phyloP scores from a whole-genome alignment of 2,888 invertebrate species.

The Aelia acuminata region DNA sequence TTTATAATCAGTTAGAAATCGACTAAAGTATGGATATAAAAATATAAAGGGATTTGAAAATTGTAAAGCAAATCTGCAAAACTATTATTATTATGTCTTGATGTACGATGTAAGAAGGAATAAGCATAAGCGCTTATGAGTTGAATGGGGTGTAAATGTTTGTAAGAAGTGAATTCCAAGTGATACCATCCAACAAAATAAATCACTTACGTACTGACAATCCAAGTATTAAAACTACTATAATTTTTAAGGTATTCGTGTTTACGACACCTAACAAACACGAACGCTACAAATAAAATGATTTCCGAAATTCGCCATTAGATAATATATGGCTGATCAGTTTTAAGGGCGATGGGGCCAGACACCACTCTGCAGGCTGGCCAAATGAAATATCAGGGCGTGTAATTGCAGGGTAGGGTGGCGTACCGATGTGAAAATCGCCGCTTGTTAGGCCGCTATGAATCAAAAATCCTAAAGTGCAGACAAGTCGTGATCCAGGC shows the following conservation, averaged over 20 bases:
- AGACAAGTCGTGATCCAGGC: constrained; percentile 12
- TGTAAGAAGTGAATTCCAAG: neutral
- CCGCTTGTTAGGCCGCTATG: neutral
- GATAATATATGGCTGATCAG: neutral
- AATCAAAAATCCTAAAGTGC: constrained; percentile 17
- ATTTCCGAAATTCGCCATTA: neutral
- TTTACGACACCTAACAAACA: neutral
- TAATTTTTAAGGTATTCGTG: neutral
- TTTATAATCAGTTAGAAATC: too few species aligned
- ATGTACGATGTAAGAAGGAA: too few species aligned
- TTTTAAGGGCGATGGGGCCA: neutral
- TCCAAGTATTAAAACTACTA: neutral
- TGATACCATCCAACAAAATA: neutral
- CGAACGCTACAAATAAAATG: neutral
- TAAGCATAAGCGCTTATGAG: neutral
- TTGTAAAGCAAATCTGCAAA: too few species aligned
- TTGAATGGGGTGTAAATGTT: neutral
- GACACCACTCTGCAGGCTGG: neutral
- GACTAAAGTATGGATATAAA: too few species aligned
- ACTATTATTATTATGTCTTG: too few species aligned
- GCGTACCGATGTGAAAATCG: neutral
- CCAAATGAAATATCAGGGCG: constrained; percentile 31
- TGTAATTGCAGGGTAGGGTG: constrained; percentile 9
- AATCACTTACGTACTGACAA: neutral
- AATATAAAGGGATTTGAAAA: too few species aligned